Conservation (phyloP, 2,888 invertebrate species). For the Patella pellucida region DNA sequence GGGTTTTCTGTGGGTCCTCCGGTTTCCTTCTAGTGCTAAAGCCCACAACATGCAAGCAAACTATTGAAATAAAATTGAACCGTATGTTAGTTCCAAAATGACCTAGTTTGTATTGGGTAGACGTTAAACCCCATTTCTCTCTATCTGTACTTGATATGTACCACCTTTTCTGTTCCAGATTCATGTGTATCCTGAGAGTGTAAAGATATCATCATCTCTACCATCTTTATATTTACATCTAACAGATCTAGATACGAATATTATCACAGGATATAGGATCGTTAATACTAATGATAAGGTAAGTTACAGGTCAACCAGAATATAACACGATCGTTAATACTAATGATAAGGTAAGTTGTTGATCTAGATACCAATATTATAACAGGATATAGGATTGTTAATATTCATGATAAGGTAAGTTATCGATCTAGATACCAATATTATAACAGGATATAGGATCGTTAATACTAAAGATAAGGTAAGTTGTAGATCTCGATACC, state of each 20-base stretch:
- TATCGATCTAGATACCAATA: too few species aligned
- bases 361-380: constrained; percentile 76
- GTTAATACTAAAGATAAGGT: constrained; percentile 59
- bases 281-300: constrained; percentile 72
- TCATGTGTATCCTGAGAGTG: constrained; percentile 69
- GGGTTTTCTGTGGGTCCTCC: too few species aligned
- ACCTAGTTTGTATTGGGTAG: too few species aligned
- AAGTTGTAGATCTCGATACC: background rate
- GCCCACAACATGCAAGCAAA: too few species aligned
- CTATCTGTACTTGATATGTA: too few species aligned
- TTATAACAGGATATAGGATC: too few species aligned
- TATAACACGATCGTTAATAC: too few species aligned
- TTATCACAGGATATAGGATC: constrained; percentile 78
- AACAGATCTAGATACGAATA: constrained; percentile 76
- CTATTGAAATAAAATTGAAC: too few species aligned
- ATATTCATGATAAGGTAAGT: constrained; percentile 71
- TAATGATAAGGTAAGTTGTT: constrained; percentile 67
- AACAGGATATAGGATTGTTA: constrained; percentile 77
- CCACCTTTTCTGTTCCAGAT: constrained; percentile 49
- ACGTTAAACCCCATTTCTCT: too few species aligned
- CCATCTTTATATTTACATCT: constrained; percentile 78
- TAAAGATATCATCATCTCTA: constrained; percentile 56
- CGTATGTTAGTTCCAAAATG: too few species aligned
- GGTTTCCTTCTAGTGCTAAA: too few species aligned
- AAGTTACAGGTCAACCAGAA: constrained; percentile 4